These are phyloP conservation scores for Thamnophis elegans DNA, from an alignment of 2,797 vertebrate genomes.

Conservation along the genomic window DNA sequence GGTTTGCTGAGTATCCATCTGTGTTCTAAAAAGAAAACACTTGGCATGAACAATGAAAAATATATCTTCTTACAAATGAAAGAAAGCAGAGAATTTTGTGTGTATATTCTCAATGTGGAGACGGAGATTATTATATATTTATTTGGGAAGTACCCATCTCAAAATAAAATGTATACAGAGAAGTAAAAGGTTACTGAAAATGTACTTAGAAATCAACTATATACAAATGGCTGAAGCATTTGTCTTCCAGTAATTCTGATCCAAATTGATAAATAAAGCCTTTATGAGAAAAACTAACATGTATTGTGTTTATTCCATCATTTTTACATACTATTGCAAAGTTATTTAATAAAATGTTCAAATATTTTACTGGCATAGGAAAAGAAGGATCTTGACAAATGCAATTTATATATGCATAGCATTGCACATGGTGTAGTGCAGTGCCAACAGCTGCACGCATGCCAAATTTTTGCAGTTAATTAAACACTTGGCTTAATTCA, in stretches of 20 bases:
- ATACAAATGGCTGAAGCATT: conserved; percentile 24
- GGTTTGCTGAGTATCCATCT: neutral
- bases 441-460: conserved; percentile 60
- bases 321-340: conserved; percentile 44
- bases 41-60: conserved; percentile 4
- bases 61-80: conserved; percentile 5
- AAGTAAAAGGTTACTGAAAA: neutral
- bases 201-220: conserved; percentile 6
- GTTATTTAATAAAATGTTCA: conserved; percentile 47
- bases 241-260: neutral
- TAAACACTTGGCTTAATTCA: conserved; percentile 63
- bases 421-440: conserved; percentile 41
- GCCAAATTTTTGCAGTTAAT: conserved; percentile 66
- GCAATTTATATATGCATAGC: conserved; percentile 52
- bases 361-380: conserved; percentile 57
- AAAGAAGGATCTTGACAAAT: conserved; percentile 40
- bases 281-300: conserved; percentile 26
- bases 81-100: conserved; percentile 6
- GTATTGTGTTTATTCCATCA: conserved; percentile 27
- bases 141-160: neutral
- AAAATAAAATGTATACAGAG: conserved; percentile 15
- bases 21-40: neutral
- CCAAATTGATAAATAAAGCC: conserved; percentile 23
- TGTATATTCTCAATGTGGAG: neutral
- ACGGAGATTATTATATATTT: neutral